Percentiles rank a stretch among this genome's conserved stretches.
phyloP scores from a whole-genome alignment of 2,888 invertebrate genomes.

The Tinea semifulvella region DNA sequence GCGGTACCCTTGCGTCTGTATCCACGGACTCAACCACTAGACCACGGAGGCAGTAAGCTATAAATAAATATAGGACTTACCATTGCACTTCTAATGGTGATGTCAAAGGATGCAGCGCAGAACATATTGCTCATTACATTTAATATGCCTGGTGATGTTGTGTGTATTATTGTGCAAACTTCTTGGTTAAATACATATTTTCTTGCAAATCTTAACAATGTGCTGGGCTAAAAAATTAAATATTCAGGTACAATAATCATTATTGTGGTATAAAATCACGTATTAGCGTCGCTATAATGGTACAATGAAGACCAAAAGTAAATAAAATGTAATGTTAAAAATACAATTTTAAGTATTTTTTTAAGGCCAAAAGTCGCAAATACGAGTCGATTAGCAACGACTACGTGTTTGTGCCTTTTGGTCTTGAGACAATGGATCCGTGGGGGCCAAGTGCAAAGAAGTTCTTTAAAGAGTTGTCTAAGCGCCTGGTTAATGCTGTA shows the following conservation, averaged over 20 bases:
- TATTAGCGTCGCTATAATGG: neutral
- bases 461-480: too few relatives aligned
- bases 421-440: too few relatives aligned
- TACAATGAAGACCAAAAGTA: neutral
- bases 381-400: too few relatives aligned
- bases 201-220: slow-evolving; percentile 25
- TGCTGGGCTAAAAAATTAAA: slow-evolving; percentile 25
- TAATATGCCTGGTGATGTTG: slow-evolving; percentile 14
- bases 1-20: too few relatives aligned
- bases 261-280: too few relatives aligned
- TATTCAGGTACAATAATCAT: too few relatives aligned
- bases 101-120: slow-evolving; percentile 35
- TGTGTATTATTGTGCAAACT: slow-evolving; percentile 28
- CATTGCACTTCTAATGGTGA: slow-evolving; percentile 29
- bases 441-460: too few relatives aligned
- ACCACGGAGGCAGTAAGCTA: neutral
- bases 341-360: too few relatives aligned
- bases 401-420: too few relatives aligned
- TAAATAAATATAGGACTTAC: slow-evolving; percentile 27
- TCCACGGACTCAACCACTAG: neutral
- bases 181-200: slow-evolving; percentile 34
- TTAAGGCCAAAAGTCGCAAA: too few relatives aligned
- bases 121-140: slow-evolving; percentile 34
- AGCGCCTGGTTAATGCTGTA: too few relatives aligned
- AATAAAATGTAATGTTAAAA: too few relatives aligned